These are phyloP conservation scores for Macrobrachium rosenbergii DNA, from an alignment of 1,140 invertebrate species.

Conservation along the genomic window DNA sequence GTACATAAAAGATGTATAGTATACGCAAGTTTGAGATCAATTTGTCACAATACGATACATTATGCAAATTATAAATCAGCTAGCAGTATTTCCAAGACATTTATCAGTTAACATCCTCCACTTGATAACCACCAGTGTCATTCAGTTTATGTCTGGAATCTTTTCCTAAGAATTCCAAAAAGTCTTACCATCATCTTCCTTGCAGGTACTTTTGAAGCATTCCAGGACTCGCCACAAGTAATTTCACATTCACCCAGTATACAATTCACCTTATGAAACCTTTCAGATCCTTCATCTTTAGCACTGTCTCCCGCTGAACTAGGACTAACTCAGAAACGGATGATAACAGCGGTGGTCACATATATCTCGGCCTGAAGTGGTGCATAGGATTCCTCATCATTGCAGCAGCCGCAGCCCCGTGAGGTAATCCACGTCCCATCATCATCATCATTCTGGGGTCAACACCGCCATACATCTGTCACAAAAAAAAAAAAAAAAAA, in stretches of 20 bases:
- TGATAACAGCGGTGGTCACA: slow-evolving; percentile 46
- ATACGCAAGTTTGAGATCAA: slow-evolving; percentile 46
- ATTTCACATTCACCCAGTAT: no score
- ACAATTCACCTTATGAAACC: slow-evolving; percentile 21
- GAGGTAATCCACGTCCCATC: slow-evolving; percentile 56
- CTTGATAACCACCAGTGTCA: not conserved
- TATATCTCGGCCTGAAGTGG: slow-evolving; percentile 52
- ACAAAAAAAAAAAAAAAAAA: not conserved
- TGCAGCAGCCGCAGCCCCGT: slow-evolving; percentile 41
- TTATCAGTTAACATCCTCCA: slow-evolving; percentile 10
- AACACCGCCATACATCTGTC: slow-evolving; percentile 49
- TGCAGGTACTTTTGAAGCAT: no score
- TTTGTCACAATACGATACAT: not conserved
- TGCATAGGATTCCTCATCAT: slow-evolving; percentile 58
- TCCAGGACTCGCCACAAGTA: no score
- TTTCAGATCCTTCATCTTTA: slow-evolving; percentile 8
- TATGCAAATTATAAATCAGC: no score
- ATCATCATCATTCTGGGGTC: slow-evolving; percentile 60
- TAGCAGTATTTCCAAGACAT: slow-evolving; percentile 12
- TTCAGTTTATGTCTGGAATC: no score
- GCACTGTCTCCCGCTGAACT: slow-evolving; percentile 19
- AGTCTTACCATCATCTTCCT: no score
- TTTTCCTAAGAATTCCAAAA: no score
- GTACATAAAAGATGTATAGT: slow-evolving; percentile 26
- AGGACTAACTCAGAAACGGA: slow-evolving; percentile 11